Evolutionary conservation across 2,113 vertebrate species (phyloP).

Genomic region (Meleagris gallopavo): DNA sequence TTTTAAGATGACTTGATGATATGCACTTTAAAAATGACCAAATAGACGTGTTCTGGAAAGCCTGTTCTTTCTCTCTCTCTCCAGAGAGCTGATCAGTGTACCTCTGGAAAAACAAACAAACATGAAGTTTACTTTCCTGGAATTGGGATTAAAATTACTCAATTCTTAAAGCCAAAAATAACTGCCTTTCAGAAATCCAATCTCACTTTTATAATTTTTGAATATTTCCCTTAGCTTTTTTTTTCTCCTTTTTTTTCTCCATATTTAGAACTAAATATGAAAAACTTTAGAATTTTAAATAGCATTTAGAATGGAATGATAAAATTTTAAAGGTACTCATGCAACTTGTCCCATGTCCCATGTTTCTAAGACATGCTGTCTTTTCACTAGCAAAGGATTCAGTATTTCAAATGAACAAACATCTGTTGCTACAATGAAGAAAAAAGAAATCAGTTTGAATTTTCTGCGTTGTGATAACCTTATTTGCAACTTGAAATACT

Average conservation of each 20-base stretch:
- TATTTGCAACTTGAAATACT: neutral
- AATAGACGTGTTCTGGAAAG: neutral
- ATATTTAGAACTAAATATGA: neutral
- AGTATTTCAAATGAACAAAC: neutral
- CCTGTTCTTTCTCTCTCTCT: rapidly evolving
- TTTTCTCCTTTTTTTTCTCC: neutral
- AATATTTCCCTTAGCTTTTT: rapidly evolving
- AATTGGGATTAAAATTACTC: neutral
- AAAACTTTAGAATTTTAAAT: neutral
- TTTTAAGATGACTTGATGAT: neutral
- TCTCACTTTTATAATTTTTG: neutral
- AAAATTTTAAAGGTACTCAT: neutral
- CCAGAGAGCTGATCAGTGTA: neutral
- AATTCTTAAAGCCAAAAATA: neutral
- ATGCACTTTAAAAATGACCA: neutral
- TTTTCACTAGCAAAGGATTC: neutral
- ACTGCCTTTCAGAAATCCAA: neutral
- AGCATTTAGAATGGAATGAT: neutral
- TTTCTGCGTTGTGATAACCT: neutral
- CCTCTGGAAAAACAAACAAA: neutral
- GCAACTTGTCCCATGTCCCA: neutral
- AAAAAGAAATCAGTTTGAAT: neutral
- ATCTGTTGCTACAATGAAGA: neutral
- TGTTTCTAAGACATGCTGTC: neutral
- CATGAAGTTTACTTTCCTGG: neutral